Percentiles rank a stretch among this genome's conserved stretches.
These are phyloP conservation scores for Halcyon malimbica DNA, from an alignment of 2,113 vertebrate species.

Conservation along the genomic window DNA sequence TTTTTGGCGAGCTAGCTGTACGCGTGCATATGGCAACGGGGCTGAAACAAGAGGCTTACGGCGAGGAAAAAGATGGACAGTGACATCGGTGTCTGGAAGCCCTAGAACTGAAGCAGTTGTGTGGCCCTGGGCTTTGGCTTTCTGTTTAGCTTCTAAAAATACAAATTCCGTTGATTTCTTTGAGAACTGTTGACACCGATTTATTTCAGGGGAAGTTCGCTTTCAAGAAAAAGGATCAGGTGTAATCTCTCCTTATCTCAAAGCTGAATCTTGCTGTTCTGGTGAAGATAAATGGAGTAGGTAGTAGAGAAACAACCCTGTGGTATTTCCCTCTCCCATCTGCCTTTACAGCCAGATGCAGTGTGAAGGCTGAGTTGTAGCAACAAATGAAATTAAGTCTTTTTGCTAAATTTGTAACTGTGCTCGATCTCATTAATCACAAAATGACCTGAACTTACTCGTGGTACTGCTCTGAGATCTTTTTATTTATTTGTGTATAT, in stretches of 20 bases:
- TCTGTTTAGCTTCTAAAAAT: conserved; percentile 21
- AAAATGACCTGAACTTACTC: background rate
- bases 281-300: background rate
- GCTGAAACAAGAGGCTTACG: background rate
- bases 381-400: background rate
- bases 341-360: background rate
- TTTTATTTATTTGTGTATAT: background rate
- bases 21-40: background rate
- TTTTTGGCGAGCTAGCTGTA: conserved; percentile 38
- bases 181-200: background rate
- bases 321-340: background rate
- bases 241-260: accelerated
- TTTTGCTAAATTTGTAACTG: background rate
- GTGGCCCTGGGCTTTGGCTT: conserved; percentile 4
- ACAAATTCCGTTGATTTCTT: background rate
- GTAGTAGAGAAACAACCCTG: background rate
- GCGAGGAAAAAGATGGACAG: background rate
- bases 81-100: conserved; percentile 10
- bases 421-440: background rate
- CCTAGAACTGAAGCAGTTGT: background rate
- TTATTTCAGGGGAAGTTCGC: background rate
- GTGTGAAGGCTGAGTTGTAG: background rate
- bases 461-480: background rate
- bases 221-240: background rate
- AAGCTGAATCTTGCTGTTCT: background rate